These are phyloP conservation scores for Gracilinanus agilis DNA, from an alignment of 2,113 vertebrate genomes.

Conservation along the genomic window DNA sequence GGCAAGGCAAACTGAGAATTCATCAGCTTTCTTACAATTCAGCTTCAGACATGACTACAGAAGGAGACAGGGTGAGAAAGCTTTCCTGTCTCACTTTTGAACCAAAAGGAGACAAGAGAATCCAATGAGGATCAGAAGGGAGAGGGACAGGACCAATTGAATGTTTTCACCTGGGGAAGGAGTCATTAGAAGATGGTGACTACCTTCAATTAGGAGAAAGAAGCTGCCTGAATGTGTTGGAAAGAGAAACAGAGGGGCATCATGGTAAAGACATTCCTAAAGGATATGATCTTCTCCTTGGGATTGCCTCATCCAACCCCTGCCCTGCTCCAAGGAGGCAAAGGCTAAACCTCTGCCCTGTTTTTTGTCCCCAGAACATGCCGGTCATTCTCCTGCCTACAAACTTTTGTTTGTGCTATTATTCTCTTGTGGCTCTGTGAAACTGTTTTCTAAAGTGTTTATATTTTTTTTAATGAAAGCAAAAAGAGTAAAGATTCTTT, in stretches of 20 bases:
- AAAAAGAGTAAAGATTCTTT: not conserved
- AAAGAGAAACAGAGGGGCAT: not conserved
- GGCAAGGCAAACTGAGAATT: conserved; percentile 16
- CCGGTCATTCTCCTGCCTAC: not conserved
- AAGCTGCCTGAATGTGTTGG: not conserved
- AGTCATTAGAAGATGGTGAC: not conserved
- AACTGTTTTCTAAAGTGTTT: not conserved
- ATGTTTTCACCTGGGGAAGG: not conserved
- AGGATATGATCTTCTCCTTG: not conserved
- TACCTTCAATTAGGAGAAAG: not conserved
- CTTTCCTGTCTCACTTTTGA: not conserved
- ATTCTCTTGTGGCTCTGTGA: not conserved
- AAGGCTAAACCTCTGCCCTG: not conserved
- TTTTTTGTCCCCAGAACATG: not conserved
- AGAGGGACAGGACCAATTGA: too few species aligned
- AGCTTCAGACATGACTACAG: conserved; percentile 31
- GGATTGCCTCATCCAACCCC: not conserved
- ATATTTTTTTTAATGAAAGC: not conserved
- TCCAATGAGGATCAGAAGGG: not conserved
- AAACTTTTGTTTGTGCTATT: not conserved
- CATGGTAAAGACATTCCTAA: not conserved
- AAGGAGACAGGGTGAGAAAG: not conserved
- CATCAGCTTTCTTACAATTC: conserved; percentile 1
- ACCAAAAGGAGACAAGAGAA: conserved; percentile 8
- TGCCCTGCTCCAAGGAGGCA: not conserved